Evolutionary conservation across 1,140 invertebrate genomes (phyloP).

Genomic region (Brachionus rotundiformis): DNA sequence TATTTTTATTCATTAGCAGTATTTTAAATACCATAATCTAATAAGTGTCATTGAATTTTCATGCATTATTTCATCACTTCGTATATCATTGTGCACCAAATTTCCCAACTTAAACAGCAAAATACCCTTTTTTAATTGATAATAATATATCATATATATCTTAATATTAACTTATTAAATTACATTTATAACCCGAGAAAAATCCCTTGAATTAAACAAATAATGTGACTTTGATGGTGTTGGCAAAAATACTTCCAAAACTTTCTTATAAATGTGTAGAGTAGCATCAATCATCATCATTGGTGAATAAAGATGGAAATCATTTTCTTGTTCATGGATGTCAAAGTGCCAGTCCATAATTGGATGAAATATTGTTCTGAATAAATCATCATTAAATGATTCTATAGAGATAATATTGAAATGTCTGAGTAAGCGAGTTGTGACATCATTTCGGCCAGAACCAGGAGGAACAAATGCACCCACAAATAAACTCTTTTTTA

Average conservation of each 20-base stretch:
- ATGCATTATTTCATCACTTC: constrained; percentile 21
- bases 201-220: constrained; percentile 89
- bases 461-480: constrained; percentile 63
- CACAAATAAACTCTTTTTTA: constrained; percentile 62
- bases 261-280: constrained; percentile 39
- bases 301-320: constrained; percentile 18
- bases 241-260: constrained; percentile 70
- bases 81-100: constrained; percentile 13
- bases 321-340: background rate
- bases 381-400: constrained; percentile 38
- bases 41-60: constrained; percentile 34
- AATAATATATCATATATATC: background rate
- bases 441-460: constrained; percentile 62
- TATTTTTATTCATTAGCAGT: background rate
- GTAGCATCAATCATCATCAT: constrained; percentile 45
- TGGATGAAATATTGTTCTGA: constrained; percentile 34
- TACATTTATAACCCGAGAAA: constrained; percentile 60
- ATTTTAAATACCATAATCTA: constrained; percentile 5
- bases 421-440: constrained; percentile 62
- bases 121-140: constrained; percentile 12
- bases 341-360: constrained; percentile 40
- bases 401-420: constrained; percentile 28
- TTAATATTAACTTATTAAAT: background rate
- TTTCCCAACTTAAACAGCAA: constrained; percentile 9
- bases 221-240: constrained; percentile 90